These are phyloP conservation scores for Clarias magur DNA, from an alignment of 2,113 vertebrate genomes.

Conservation along the genomic window DNA sequence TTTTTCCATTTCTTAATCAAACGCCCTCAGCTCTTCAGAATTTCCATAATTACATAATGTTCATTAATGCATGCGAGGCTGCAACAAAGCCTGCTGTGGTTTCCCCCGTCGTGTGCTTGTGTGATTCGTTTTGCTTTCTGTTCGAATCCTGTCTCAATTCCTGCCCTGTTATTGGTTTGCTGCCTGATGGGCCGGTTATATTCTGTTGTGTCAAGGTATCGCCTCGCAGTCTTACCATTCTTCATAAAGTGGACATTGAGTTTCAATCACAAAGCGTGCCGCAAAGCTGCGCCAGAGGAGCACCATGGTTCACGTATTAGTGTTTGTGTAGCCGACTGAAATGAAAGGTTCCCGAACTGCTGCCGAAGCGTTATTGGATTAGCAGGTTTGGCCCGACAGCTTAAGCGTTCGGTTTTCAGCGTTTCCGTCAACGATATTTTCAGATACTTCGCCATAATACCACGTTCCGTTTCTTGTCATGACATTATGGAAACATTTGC, in stretches of 20 bases:
- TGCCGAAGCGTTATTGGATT: neutral
- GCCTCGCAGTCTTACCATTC: neutral
- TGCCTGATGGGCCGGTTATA: neutral
- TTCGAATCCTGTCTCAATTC: neutral
- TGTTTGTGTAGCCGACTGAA: neutral
- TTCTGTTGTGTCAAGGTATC: neutral
- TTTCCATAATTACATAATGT: neutral
- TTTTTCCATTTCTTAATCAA: neutral
- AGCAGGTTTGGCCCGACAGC: neutral
- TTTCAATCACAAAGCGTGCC: neutral
- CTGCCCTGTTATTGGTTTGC: neutral
- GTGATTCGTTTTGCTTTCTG: neutral
- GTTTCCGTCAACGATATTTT: neutral
- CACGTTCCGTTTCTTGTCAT: neutral
- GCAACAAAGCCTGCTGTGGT: neutral
- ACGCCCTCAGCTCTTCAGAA: neutral
- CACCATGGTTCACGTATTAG: neutral
- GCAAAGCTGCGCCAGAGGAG: neutral
- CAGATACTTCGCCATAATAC: too few relatives aligned
- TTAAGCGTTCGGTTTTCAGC: neutral
- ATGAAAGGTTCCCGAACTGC: neutral
- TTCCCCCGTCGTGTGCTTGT: neutral
- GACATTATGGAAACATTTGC: neutral
- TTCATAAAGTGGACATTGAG: neutral
- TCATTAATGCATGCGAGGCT: neutral